Base-by-base conservation (phyloP, 2,888 invertebrate species). In the Xanthorhoe spadicearia region DNA sequence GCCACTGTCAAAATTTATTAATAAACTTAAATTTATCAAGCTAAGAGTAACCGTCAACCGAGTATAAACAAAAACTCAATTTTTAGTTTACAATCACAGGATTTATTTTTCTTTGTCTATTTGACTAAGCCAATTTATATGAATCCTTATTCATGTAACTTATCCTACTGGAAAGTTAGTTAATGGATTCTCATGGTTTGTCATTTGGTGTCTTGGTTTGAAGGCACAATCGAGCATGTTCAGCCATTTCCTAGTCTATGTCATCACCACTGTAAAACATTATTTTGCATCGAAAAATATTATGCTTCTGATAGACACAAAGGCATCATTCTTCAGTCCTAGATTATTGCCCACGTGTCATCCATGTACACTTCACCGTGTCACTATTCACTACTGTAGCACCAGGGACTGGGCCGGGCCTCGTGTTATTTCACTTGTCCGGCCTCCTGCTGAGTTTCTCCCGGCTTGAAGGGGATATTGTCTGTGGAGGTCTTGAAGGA, bases 381-480 rank as follows among this genome's bases (percentile, higher is more conserved):
- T 61, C 43, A 53, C 43, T 64, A 71, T 64, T 68, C 67, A 68
- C 64, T 69, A 70, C 8, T 32, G 32, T 71, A 74, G 72, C 71
- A 73, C 68, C 64, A 71, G 51, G 66, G 66, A 67, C 67, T 68
- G 46, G 62, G 71, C 55, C 35, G 80, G 75, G 78, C 77, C 82
- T 75, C 81, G 77, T 90, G 85, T 86, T 91, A 91, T 87, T 91
- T 91, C 69, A 89, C 90, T 82, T 90, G 90, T 54, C 87, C 86
- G 0, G 86, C 74, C 69, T 91, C 91, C 57, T 79, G 87, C 8
- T 76, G 72, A 0, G 85, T 77, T 58, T 89, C 88, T 2, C 78
- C 66, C n/a, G 86, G 73, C 64, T 88, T 90, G 80, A 83, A 90
- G 4, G 80, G 78, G 61, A 79, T 81, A 70, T 87, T 88, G 17